These are phyloP conservation scores for Recurvirostra avosetta DNA, from an alignment of 2,113 vertebrate genomes.

Conservation along the genomic window DNA sequence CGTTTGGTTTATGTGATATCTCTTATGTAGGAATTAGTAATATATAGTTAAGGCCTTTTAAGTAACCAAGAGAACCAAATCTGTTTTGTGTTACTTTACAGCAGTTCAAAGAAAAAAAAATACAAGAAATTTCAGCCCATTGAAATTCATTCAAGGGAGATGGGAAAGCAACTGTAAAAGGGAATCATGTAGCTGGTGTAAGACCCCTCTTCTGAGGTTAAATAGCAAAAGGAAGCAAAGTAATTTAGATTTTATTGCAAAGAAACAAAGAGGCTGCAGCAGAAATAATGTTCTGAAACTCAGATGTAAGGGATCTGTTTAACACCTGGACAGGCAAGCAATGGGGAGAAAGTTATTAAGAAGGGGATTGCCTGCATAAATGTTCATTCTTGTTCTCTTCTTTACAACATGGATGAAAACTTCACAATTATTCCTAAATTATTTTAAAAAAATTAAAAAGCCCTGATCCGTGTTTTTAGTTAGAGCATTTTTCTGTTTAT, in stretches of 20 bases:
- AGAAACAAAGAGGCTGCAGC: neutral
- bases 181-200: neutral
- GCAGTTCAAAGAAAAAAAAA: constrained; percentile 55
- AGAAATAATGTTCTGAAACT: neutral
- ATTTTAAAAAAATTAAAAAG: neutral
- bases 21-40: constrained; percentile 42
- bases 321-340: constrained; percentile 1
- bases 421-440: neutral
- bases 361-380: neutral
- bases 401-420: neutral
- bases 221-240: constrained; percentile 31
- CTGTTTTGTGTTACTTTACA: constrained; percentile 63
- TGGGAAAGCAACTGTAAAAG: constrained; percentile 47
- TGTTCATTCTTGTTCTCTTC: neutral
- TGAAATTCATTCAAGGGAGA: constrained; percentile 24
- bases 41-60: constrained; percentile 63
- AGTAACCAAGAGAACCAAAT: constrained; percentile 46
- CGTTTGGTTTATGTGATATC: neutral
- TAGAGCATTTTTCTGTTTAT: neutral
- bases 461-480: neutral
- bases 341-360: neutral
- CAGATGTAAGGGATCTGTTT: neutral
- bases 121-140: constrained; percentile 5
- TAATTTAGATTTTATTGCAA: constrained; percentile 23
- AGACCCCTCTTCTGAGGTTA: neutral